Evolutionary conservation across 2,888 invertebrate species (phyloP).

Genomic region (Papilio gigon): DNA sequence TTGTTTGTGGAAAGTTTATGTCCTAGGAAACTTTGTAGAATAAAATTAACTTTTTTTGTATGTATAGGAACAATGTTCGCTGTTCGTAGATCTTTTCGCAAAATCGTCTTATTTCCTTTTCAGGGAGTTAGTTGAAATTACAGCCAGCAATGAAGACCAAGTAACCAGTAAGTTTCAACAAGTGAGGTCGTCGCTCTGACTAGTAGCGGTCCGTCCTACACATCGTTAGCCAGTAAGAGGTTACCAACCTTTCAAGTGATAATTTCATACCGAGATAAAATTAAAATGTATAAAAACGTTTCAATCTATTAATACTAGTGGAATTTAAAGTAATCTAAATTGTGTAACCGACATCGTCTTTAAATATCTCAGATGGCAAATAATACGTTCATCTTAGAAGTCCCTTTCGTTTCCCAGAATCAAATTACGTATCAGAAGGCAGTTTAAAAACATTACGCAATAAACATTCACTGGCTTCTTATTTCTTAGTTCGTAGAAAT

Average conservation of each 20-base stretch:
- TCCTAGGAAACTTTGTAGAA: too few species aligned
- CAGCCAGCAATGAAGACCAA: neutral
- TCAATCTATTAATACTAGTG: neutral
- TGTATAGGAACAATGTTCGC: too few species aligned
- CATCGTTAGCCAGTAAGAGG: constrained; percentile 23
- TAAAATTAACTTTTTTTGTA: neutral
- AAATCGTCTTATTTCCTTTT: neutral
- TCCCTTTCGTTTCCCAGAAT: neutral
- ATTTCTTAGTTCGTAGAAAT: neutral
- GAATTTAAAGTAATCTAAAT: neutral
- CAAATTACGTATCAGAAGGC: neutral
- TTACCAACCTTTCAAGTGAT: constrained; percentile 20
- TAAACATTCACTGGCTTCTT: neutral
- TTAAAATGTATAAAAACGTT: constrained; percentile 1
- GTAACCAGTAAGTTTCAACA: constrained; percentile 19
- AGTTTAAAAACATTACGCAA: neutral
- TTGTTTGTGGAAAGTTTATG: too few species aligned
- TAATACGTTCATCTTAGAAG: neutral
- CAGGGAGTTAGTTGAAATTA: neutral
- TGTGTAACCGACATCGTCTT: neutral
- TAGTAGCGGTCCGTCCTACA: constrained; percentile 15
- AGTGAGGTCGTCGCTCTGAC: constrained; percentile 22
- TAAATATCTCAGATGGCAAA: neutral
- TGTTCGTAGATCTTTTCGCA: too few species aligned
- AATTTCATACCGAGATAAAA: constrained; percentile 2